Evolutionary conservation across 2,797 vertebrate genomes (phyloP).

Genomic region (Ctenochaetus hawaiiensis): DNA sequence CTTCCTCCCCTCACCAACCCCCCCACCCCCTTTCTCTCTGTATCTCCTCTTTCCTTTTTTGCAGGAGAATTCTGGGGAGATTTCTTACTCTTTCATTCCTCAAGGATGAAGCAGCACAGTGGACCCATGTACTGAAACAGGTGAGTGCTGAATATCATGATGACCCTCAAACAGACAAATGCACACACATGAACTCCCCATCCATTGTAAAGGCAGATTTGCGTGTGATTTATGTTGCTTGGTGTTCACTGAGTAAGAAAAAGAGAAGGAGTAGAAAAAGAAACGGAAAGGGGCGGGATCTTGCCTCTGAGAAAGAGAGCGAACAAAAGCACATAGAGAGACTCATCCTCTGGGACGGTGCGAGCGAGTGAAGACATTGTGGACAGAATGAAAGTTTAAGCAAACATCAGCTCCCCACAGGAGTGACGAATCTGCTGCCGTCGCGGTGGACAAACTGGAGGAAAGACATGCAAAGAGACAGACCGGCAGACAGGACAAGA

Average conservation of each 20-base stretch:
- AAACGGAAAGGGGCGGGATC: slow-evolving; percentile 22
- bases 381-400: slow-evolving; percentile 78
- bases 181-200: not conserved
- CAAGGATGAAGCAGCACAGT: slow-evolving; percentile 79
- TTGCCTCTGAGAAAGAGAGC: slow-evolving; percentile 29
- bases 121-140: slow-evolving; percentile 72
- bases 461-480: slow-evolving; percentile 71
- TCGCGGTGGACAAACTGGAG: slow-evolving; percentile 51
- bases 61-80: slow-evolving; percentile 85
- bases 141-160: slow-evolving; percentile 56
- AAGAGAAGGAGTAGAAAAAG: slow-evolving; percentile 12
- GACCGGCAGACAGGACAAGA: slow-evolving; percentile 72
- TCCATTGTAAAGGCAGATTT: slow-evolving; percentile 24
- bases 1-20: slow-evolving; percentile 17
- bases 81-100: slow-evolving; percentile 81
- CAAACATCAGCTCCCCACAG: slow-evolving; percentile 61
- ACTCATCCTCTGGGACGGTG: slow-evolving; percentile 48
- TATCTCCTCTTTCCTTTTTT: slow-evolving; percentile 49
- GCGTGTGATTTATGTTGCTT: slow-evolving; percentile 42
- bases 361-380: slow-evolving; percentile 48
- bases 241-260: slow-evolving; percentile 39
- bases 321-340: slow-evolving; percentile 37
- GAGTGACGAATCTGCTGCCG: slow-evolving; percentile 64
- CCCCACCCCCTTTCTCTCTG: slow-evolving; percentile 17
- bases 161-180: slow-evolving; percentile 44